A percentile compares a stretch with the other conserved stretches of the same genome.
phyloP scores from a whole-genome alignment of 2,113 vertebrate species.

The Hylia prasina region DNA sequence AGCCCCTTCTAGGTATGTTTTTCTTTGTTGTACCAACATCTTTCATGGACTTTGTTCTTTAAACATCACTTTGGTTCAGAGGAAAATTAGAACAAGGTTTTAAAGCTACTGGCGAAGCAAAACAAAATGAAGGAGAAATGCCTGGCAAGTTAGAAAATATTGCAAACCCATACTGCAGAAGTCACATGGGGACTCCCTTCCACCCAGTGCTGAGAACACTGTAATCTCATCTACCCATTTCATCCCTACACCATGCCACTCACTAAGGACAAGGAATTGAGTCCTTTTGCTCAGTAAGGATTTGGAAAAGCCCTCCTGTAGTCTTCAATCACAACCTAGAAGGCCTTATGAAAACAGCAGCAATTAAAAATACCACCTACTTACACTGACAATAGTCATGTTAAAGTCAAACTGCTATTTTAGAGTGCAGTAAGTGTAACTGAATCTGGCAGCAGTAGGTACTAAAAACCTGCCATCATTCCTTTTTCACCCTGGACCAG shows the following conservation, averaged over 20 bases:
- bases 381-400: not conserved
- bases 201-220: not conserved
- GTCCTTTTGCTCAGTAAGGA: not conserved
- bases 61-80: not conserved
- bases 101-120: not conserved
- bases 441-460: not conserved
- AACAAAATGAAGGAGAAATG: not conserved
- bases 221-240: not conserved
- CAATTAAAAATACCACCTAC: not conserved
- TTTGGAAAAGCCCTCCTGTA: not conserved
- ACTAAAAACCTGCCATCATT: not conserved
- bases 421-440: not conserved
- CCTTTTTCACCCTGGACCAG: not conserved
- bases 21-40: not conserved
- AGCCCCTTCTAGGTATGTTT: not conserved
- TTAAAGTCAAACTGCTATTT: not conserved
- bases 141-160: constrained; percentile 6
- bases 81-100: not conserved
- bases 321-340: not conserved
- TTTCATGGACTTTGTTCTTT: not conserved
- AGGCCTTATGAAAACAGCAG: not conserved
- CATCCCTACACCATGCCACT: not conserved
- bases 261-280: not conserved
- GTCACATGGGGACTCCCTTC: not conserved
- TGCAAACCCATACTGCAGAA: not conserved